Evolutionary conservation across 2,888 invertebrate species (phyloP), one percentile per base, ranked within the genome.

Genomic region (Tipula helvola): DNA sequence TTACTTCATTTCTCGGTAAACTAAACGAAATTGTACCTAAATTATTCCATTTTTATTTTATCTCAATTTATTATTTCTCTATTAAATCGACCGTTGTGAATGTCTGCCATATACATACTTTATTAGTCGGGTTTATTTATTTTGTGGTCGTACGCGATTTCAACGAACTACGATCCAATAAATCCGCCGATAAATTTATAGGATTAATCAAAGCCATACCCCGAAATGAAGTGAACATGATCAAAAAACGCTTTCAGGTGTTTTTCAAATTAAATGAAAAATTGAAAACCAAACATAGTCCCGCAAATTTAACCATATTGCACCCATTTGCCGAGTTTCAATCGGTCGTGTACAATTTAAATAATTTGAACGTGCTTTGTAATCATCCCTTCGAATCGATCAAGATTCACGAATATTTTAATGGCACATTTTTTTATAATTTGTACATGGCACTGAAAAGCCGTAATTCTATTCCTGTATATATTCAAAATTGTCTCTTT

Each of bases 381-480:
- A 92, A 93, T 87, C 92, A 91, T 87, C 95, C 95, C 0, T 94
- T 94, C 89, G 89, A 92, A 47, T 90, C 92, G 88, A 93, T 94
- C 71, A 91, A 92, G 52, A 93, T 95, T 89, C 93, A 93, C n/a
- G 93, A 94, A 89, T 92, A 94, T 88, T 96, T 93, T 88, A 95
- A 96, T 90, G 96, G 96, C 0, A 95, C 96, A 0, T 95, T 96
- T 90, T 90, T 95, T 0, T 96, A 96, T 89, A 96, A 96, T 91
- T 91, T 95, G 39, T 94, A 94, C 87, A 90, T 91, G 41, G 93
- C 94, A 90, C 92, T 96, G 86, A 93, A 93, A 87, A 92, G 92
- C 88, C 93, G 95, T 36, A 88, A 89, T 0, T 92, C 95, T 89
- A 91, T 94, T 0, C 90, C 91, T 39, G 89, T 89, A 71, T 95